Conservation (phyloP, 2,113 vertebrate genomes). For the Macaca nemestrina region DNA sequence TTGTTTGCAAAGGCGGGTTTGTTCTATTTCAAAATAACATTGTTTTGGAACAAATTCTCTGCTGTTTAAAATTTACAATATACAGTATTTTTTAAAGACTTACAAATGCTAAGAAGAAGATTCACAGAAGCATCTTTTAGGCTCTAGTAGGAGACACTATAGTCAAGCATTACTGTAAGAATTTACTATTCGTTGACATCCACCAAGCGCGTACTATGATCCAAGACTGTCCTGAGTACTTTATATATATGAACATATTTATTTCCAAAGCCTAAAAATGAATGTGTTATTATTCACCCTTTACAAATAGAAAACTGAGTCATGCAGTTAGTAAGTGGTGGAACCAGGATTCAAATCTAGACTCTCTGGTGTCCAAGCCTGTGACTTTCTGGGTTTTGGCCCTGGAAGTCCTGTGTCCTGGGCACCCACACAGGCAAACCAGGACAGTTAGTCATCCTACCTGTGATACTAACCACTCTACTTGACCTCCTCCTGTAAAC, state of each 20-base stretch:
- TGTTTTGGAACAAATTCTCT: not conserved
- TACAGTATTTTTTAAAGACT: not conserved
- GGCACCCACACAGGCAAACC: not conserved
- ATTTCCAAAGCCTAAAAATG: not conserved
- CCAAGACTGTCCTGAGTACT: not conserved
- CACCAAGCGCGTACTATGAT: rapidly evolving
- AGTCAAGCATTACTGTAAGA: not conserved
- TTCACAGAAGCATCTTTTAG: not conserved
- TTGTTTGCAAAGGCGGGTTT: not conserved
- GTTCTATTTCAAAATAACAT: conserved; percentile 10
- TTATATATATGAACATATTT: not conserved
- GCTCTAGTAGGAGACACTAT: not conserved
- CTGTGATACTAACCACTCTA: not conserved
- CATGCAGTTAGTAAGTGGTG: not conserved
- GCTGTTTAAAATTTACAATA: not conserved
- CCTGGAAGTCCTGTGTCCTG: not conserved
- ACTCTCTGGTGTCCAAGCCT: not conserved
- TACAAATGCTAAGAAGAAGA: not conserved
- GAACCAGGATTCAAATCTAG: not conserved
- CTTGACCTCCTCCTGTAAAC: not conserved
- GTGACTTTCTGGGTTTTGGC: not conserved
- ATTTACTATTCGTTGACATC: not conserved
- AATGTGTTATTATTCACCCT: not conserved
- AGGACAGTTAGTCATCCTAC: not conserved
- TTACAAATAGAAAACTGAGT: not conserved